These are phyloP conservation scores for Oligia latruncula DNA, from an alignment of 2,888 invertebrate species.

Conservation along the genomic window DNA sequence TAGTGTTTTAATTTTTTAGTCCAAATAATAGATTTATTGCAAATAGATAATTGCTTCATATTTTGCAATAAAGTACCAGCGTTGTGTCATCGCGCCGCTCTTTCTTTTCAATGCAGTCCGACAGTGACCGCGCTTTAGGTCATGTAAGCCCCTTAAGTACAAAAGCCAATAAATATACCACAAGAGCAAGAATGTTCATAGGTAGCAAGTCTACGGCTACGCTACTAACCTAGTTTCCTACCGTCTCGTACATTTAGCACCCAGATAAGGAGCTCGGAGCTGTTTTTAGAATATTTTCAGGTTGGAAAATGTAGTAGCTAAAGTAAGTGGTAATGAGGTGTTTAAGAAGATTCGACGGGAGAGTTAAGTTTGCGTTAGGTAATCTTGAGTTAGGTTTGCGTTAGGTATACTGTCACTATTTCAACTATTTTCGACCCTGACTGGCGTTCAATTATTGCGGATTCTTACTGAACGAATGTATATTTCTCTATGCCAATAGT, in stretches of 20 bases:
- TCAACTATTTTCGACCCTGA: too few species aligned
- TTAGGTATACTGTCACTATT: neutral
- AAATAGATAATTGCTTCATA: too few species aligned
- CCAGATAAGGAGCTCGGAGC: slow-evolving; percentile 40
- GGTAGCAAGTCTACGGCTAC: slow-evolving; percentile 30
- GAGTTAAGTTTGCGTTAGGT: too few species aligned
- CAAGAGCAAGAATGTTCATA: slow-evolving; percentile 33
- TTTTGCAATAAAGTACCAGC: too few species aligned
- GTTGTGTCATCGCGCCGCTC: too few species aligned
- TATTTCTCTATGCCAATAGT: too few species aligned
- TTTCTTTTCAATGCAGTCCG: too few species aligned
- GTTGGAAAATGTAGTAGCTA: neutral
- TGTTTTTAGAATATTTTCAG: slow-evolving; percentile 48
- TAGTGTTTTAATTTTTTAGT: too few species aligned
- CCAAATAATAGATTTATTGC: too few species aligned
- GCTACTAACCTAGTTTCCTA: slow-evolving; percentile 53
- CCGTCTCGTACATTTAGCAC: slow-evolving; percentile 37
- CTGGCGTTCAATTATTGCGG: too few species aligned
- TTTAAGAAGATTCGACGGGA: slow-evolving; percentile 31
- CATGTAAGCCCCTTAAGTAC: neutral
- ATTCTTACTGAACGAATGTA: too few species aligned
- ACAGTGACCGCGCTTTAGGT: too few species aligned
- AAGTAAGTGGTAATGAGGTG: slow-evolving; percentile 19
- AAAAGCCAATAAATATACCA: slow-evolving; percentile 52
- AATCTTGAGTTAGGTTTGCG: neutral